phyloP scores from a whole-genome alignment of 2,113 vertebrate genomes.

The Dasyprocta punctata region DNA sequence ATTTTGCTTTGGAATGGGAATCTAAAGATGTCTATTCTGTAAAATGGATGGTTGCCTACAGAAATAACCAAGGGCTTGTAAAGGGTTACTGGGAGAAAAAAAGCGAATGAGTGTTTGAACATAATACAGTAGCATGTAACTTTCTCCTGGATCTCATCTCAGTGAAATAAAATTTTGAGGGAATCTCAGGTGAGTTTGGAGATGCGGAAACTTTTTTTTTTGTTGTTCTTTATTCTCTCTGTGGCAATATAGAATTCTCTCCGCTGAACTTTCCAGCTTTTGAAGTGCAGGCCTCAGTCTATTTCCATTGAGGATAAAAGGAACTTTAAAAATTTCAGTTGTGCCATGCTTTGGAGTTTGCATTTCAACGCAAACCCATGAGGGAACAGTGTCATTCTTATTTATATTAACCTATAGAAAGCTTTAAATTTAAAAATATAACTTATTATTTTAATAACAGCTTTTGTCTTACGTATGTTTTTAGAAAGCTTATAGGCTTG shows the following conservation, averaged over 20 bases:
- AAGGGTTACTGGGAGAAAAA: constrained; percentile 2
- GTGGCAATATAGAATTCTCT: constrained; percentile 58
- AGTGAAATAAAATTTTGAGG: constrained; percentile 36
- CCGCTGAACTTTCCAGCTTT: constrained; percentile 59
- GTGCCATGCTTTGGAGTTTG: constrained; percentile 21
- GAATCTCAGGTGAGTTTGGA: constrained; percentile 53
- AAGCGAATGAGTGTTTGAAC: not conserved
- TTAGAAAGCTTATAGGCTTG: not conserved
- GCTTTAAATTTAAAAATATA: constrained; percentile 17
- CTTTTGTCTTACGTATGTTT: not conserved
- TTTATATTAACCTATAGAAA: not conserved
- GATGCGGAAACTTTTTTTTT: constrained; percentile 19
- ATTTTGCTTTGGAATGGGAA: not conserved
- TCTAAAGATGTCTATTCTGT: constrained; percentile 26
- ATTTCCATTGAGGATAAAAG: constrained; percentile 66
- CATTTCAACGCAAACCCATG: not conserved
- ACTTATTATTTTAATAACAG: constrained; percentile 10
- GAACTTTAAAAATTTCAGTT: constrained; percentile 50
- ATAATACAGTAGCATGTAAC: not conserved
- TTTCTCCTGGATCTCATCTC: not conserved
- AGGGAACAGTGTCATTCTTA: not conserved
- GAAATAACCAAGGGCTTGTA: not conserved
- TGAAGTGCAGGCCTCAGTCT: constrained; percentile 43
- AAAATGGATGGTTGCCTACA: not conserved
- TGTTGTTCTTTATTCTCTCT: constrained; percentile 45